Base-by-base conservation (phyloP, 2,113 vertebrate species). In the Myrmecobius fasciatus region DNA sequence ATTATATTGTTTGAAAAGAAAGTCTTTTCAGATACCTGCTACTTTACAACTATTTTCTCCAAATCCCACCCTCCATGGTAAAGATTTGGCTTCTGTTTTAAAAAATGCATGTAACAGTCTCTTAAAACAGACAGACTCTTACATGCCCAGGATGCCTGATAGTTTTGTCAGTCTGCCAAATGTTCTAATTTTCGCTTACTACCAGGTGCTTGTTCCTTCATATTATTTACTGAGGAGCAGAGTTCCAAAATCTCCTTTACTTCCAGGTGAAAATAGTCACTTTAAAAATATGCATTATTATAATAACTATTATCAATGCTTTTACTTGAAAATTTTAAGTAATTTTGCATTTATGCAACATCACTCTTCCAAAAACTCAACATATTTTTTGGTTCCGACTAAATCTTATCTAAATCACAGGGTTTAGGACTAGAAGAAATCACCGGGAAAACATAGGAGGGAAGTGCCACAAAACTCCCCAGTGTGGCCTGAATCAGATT, bases 101-200 rank as follows among this genome's bases (percentile, higher is more conserved):
- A 96, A 94, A 97, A 97, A 97, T 97, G 96, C 96, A 97, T 89
- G 96, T 96, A 96, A 92, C 93, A 95, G 92, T 95, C 93, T 95
- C 95, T 60, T 93, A 93, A 97, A 83, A 94, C 92, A 95, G 95
- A 96, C 97, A 96, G 93, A 96, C 93, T 95, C 96, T 96, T 95
- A 96, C 91, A 94, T 91, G 91, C 53, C 51, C 93, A 49, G 54
- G 20, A 52, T 52, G 90, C 54, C 92, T 95, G 92, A 96, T 92
- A 43, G 91, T 96, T 93, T 96, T 93, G 93, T 67, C 97, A 94
- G 93, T 31, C 97, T 95, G 89, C 67, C 92, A 96, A 97, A 83
- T 91, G 47, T 95, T 93, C 52, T 96, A 93, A 97, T 94, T 93
- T 43, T 91, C 91, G 96, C 93, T 96, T 95, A 91, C 90, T 91